phyloP scores from a whole-genome alignment of 2,888 invertebrate genomes.

The Amblyjoppa proteus region DNA sequence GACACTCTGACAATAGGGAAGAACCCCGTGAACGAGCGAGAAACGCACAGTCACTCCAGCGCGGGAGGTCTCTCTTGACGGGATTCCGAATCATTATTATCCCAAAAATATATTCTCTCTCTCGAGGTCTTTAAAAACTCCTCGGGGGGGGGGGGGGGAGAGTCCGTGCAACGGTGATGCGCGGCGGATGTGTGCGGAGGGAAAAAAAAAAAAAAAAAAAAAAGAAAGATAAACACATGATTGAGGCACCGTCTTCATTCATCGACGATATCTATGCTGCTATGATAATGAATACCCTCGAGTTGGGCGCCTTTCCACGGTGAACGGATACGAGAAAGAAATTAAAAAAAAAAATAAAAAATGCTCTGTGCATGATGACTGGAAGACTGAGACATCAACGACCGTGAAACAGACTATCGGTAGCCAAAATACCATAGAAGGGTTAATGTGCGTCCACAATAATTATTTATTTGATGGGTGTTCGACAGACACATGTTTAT shows the following conservation, averaged over 20 bases:
- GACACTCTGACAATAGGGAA: constrained; percentile 77
- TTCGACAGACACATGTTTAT: no score
- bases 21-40: constrained; percentile 71
- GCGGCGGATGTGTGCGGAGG: constrained; percentile 43
- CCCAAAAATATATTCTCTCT: constrained; percentile 62
- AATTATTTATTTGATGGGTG: no score
- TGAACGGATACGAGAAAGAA: constrained; percentile 33
- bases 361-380: background rate
- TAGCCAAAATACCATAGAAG: background rate
- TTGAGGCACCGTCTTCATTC: constrained; percentile 55
- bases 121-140: constrained; percentile 26
- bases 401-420: constrained; percentile 8
- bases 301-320: constrained; percentile 26
- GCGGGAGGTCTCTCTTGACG: constrained; percentile 80
- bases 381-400: constrained; percentile 17
- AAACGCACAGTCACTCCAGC: constrained; percentile 79
- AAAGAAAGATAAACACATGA: constrained; percentile 63
- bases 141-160: constrained; percentile 15
- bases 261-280: constrained; percentile 39
- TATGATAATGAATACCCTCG: constrained; percentile 60
- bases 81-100: constrained; percentile 78
- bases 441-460: background rate
- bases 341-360: background rate
- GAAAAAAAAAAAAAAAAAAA: constrained; percentile 55
- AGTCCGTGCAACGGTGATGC: constrained; percentile 45